These are phyloP conservation scores for Callipepla squamata DNA, from an alignment of 2,113 vertebrate species.

Conservation along the genomic window DNA sequence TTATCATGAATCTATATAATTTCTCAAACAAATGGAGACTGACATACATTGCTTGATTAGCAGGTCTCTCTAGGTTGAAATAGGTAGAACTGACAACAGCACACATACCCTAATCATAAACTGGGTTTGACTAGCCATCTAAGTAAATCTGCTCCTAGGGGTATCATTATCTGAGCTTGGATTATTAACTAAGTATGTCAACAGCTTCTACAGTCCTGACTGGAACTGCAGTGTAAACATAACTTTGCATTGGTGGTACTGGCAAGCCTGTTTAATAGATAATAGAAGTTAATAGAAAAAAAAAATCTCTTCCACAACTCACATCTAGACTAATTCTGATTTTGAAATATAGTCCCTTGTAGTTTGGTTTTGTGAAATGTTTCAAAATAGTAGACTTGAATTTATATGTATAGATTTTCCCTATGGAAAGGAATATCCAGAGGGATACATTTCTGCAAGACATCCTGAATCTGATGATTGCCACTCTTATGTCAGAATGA, in stretches of 20 bases:
- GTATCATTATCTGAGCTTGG: background rate
- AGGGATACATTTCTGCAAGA: background rate
- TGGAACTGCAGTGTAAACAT: background rate
- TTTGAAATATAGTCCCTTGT: background rate
- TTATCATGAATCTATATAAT: background rate
- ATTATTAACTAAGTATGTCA: background rate
- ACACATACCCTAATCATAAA: background rate
- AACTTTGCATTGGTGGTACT: background rate
- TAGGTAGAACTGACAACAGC: background rate
- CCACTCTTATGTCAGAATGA: background rate
- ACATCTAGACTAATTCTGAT: background rate
- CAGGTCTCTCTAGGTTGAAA: background rate
- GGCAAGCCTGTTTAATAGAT: background rate
- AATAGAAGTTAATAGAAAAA: background rate
- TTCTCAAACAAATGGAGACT: background rate
- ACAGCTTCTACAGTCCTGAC: background rate
- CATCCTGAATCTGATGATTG: background rate
- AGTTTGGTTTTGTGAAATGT: background rate
- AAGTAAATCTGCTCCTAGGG: background rate
- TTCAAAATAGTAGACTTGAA: background rate
- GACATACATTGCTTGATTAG: background rate
- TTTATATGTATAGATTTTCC: background rate
- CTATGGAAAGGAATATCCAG: background rate
- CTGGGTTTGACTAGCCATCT: background rate
- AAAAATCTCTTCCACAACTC: background rate